A percentile compares a stretch with the other conserved stretches of the same genome.
phyloP scores from a whole-genome alignment of 2,797 vertebrate genomes.

The Sebastes diploproa region DNA sequence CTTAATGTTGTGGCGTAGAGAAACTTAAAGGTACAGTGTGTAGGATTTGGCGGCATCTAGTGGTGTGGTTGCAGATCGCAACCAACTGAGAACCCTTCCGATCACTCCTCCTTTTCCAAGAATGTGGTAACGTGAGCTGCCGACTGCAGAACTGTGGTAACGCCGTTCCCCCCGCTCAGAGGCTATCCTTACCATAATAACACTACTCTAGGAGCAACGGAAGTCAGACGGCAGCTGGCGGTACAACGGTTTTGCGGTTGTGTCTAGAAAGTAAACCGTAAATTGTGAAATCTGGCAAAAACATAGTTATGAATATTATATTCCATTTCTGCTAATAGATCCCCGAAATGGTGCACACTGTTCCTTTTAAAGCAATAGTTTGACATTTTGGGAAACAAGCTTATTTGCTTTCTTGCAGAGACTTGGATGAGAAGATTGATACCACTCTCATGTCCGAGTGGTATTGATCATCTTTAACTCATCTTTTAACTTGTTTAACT shows the following conservation, averaged over 20 bases:
- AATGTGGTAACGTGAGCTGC: neutral
- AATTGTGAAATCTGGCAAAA: no score
- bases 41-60: neutral
- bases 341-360: fast-evolving
- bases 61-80: neutral
- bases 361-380: no score
- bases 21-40: neutral
- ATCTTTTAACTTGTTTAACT: neutral
- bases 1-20: neutral
- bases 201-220: neutral
- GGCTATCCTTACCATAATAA: neutral
- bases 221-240: neutral
- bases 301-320: neutral
- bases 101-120: neutral
- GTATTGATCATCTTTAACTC: neutral
- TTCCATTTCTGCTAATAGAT: neutral
- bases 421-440: no score
- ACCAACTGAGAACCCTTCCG: neutral
- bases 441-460: no score
- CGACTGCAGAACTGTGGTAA: neutral
- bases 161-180: neutral
- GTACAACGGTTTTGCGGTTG: fast-evolving
- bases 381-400: no score
- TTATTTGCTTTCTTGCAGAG: no score
- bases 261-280: no score